Evolutionary conservation across 2,113 vertebrate species (phyloP), one percentile per base, ranked within the genome.

Genomic region (Sylvietta virens): DNA sequence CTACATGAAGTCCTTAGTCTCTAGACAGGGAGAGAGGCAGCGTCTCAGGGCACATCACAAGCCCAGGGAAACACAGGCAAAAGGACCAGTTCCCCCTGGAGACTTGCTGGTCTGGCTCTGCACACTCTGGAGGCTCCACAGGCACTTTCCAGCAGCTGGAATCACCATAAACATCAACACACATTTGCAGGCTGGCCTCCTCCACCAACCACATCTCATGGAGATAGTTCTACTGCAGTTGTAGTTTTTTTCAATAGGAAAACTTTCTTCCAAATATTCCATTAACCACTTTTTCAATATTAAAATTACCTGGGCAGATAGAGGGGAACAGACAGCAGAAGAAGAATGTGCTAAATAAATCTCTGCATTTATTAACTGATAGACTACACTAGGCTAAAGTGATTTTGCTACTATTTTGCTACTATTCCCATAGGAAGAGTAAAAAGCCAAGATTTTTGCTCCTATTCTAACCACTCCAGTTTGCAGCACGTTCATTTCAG

Each of bases 51-150:
- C 37, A 40, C 1, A 4, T 5, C 26, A 60, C 42, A 9, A 33
- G 28, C 14, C 8, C 4, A 30, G 42, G 37, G 15, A 40, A 1
- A 1, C 1, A 5, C 5, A 15, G 11, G 11, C 27, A 44, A 61
- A 44, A 2, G 0, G 0, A 80, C 17, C 11, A 51, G 24, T 1
- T 2, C 7, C 7, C 47, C 12, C 40, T 48, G 17, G 11, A 12
- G 7, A 24, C 15, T 3, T 0, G 0, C 16, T 56, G 18, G 11
- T 48, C 62, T 6, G 2, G 17, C 1, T 0, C 35, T 44, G 66
- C 16, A 15, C 26, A 14, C 6, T 53, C 35, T 13, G 10, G 15
- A 72, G 23, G 31, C 7, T 65, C 28, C 2, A 1, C 53, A 56
- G 57, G 7, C 30, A 11, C 18, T 60, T 57, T 22, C 3, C 2